Conservation (phyloP, 2,888 invertebrate genomes). For the Eurytoma californica region DNA sequence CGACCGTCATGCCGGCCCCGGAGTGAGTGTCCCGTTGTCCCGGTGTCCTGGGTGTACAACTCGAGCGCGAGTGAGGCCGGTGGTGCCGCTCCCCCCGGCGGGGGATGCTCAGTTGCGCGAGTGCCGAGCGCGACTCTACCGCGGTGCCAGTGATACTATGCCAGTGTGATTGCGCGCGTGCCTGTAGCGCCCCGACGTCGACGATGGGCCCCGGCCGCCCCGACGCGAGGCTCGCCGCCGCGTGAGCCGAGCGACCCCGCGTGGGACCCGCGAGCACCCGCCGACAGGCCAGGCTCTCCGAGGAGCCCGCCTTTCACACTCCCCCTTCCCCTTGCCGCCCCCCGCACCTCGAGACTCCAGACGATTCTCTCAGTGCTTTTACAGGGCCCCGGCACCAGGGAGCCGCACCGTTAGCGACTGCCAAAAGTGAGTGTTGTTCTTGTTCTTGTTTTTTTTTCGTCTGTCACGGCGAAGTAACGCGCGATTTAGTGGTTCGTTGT, state of each 20-base stretch:
- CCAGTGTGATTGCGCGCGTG: conserved; percentile 24
- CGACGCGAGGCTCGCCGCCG: not conserved
- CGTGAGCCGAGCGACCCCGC: not conserved
- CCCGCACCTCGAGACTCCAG: not conserved
- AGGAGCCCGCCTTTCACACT: too few relatives aligned
- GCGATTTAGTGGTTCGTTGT: too few relatives aligned
- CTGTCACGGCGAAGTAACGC: too few relatives aligned
- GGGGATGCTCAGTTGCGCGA: conserved; percentile 22
- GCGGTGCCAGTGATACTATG: not conserved
- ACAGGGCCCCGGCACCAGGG: too few relatives aligned
- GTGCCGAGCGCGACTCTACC: conserved; percentile 13
- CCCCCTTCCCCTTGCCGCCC: too few relatives aligned
- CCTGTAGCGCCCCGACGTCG: not conserved
- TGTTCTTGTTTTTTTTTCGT: not conserved
- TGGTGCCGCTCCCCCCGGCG: not conserved
- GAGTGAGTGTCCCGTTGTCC: not conserved
- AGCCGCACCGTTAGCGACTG: conserved; percentile 8
- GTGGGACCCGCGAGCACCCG: not conserved
- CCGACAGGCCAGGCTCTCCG: not conserved
- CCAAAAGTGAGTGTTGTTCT: conserved; percentile 44
- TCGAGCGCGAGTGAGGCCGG: not conserved
- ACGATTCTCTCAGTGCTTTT: not conserved
- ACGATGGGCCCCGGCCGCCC: conserved; percentile 7
- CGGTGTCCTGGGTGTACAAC: not conserved
- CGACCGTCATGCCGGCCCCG: not conserved